Percentiles rank a stretch among this genome's conserved stretches.
Evolutionary conservation across 2,113 vertebrate species (phyloP).

Genomic region (Entelurus aequoreus): DNA sequence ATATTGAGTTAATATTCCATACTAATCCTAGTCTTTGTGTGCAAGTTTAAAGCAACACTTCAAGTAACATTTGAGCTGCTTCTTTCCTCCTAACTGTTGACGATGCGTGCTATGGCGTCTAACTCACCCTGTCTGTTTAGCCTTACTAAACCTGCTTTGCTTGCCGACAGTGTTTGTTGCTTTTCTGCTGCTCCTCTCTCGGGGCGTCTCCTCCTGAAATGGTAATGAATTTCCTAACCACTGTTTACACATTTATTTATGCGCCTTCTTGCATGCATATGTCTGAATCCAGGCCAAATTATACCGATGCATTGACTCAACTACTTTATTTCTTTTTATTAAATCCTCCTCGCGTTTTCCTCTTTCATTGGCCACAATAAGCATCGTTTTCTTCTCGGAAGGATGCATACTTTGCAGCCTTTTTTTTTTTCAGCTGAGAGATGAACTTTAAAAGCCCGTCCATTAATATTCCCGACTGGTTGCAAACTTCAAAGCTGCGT

Average conservation of each 20-base stretch:
- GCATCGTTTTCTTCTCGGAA: background rate
- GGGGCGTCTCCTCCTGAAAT: conserved; percentile 46
- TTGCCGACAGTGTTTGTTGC: conserved; percentile 56
- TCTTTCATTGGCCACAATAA: background rate
- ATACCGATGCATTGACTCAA: too few species aligned
- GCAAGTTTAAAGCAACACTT: too few species aligned
- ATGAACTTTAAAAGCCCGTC: conserved; percentile 6
- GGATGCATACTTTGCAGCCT: too few species aligned
- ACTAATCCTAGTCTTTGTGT: too few species aligned
- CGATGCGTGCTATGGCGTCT: conserved; percentile 1
- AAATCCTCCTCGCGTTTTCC: conserved; percentile 13
- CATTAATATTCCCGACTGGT: conserved; percentile 33
- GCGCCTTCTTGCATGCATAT: conserved; percentile 55
- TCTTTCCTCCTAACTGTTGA: conserved; percentile 15
- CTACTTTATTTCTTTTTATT: conserved; percentile 17
- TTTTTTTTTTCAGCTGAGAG: background rate
- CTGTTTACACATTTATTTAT: conserved; percentile 62
- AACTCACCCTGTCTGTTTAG: conserved; percentile 87
- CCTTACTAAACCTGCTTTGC: conserved; percentile 74
- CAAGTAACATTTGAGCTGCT: too few species aligned
- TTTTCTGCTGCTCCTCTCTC: conserved; percentile 50
- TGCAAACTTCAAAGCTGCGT: conserved; percentile 42
- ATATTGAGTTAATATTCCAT: too few species aligned
- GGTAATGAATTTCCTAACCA: conserved; percentile 62
- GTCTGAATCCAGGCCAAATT: conserved; percentile 28